Conservation (phyloP, 2,113 vertebrate genomes). For the Ceyx cyanopectus region DNA sequence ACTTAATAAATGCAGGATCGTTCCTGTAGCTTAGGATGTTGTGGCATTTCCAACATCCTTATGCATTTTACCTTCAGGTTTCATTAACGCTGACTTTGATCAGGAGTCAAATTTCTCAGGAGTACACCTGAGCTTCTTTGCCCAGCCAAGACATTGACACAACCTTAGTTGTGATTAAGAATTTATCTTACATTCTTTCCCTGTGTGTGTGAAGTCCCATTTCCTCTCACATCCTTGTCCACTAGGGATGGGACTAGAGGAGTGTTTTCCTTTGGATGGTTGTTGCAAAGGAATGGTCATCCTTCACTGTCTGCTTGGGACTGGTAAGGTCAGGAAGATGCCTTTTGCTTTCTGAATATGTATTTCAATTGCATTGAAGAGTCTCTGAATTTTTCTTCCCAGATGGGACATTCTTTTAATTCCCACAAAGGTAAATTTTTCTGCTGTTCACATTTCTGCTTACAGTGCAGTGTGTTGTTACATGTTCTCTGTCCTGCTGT, state of each 20-base stretch:
- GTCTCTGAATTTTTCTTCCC: neutral
- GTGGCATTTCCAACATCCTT: neutral
- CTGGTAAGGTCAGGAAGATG: neutral
- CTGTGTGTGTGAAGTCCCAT: fast-evolving
- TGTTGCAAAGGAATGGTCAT: neutral
- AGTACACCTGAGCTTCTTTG: neutral
- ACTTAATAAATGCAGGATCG: neutral
- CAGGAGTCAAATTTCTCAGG: neutral
- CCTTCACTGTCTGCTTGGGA: neutral
- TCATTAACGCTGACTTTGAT: neutral
- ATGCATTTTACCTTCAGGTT: neutral
- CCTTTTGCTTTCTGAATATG: neutral
- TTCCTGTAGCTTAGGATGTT: neutral
- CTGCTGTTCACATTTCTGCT: neutral
- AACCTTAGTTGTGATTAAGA: neutral
- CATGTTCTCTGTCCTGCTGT: neutral
- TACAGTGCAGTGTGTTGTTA: too few relatives aligned
- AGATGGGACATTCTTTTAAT: neutral
- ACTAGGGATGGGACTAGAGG: neutral
- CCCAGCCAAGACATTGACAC: neutral
- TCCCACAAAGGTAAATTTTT: neutral
- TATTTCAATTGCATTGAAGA: neutral
- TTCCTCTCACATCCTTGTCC: neutral
- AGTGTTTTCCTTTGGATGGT: neutral
- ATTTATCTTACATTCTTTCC: neutral